These are phyloP conservation scores for Whitmania pigra DNA, from an alignment of 1,140 invertebrate genomes.

Conservation along the genomic window DNA sequence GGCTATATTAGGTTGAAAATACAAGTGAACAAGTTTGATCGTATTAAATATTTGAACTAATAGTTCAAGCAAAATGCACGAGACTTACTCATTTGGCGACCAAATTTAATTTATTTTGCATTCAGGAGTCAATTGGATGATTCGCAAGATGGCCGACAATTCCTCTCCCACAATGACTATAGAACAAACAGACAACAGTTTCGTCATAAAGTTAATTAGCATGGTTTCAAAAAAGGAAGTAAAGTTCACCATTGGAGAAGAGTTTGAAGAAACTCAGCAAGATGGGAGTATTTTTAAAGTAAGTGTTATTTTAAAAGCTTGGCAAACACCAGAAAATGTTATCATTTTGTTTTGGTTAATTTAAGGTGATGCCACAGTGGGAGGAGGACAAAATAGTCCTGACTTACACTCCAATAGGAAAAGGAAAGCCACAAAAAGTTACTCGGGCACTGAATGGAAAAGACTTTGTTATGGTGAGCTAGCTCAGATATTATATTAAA, in stretches of 20 bases:
- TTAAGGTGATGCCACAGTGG: not conserved
- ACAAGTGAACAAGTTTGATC: no score
- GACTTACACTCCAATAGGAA: constrained; percentile 3
- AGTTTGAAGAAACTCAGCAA: constrained; percentile 5
- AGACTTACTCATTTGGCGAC: no score
- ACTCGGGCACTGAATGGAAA: not conserved
- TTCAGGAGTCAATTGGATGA: constrained; percentile 10
- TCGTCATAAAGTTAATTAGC: not conserved
- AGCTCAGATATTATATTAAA: no score
- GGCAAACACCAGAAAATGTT: no score
- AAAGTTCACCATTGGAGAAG: not conserved
- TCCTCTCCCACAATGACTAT: not conserved
- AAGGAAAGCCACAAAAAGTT: constrained; percentile 12
- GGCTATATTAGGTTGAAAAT: no score
- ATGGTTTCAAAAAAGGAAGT: not conserved
- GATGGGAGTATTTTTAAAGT: not conserved
- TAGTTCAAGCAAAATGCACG: no score
- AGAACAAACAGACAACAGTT: not conserved
- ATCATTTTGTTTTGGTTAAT: no score
- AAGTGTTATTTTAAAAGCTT: not conserved
- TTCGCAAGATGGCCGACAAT: constrained; percentile 5
- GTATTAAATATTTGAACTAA: no score
- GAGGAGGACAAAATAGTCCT: constrained; percentile 3
- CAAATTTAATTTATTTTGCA: no score
- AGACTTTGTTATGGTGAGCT: constrained; percentile 5